Evolutionary conservation across 35 echinoderm and acorn worm species (phyloP).

Genomic region (Anneissia japonica): DNA sequence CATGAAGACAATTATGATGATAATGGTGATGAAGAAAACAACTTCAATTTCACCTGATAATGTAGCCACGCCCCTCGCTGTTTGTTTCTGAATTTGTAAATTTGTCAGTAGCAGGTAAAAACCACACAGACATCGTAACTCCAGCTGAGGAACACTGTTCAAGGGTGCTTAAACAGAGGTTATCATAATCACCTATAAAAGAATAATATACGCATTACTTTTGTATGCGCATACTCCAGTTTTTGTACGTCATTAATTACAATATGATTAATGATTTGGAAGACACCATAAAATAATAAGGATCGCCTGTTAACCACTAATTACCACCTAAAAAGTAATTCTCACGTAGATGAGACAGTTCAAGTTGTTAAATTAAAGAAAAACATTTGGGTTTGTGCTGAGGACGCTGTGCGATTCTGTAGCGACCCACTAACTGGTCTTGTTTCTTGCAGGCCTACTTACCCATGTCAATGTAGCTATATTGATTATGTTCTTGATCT

Average conservation of each 20-base stretch:
- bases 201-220: no score
- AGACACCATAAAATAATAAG: no score
- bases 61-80: conserved; percentile 65
- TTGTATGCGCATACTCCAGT: no score
- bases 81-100: conserved; percentile 47
- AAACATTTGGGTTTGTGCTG: no score
- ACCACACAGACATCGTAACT: conserved; percentile 72
- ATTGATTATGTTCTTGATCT: not conserved
- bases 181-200: conserved; percentile 51
- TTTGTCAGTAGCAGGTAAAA: conserved; percentile 35
- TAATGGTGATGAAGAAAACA: not conserved
- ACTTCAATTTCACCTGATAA: conserved; percentile 49
- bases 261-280: no score
- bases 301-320: no score
- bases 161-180: conserved; percentile 52
- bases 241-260: no score
- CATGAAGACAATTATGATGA: not conserved
- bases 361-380: no score
- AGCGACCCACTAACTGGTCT: no score
- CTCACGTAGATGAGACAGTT: no score
- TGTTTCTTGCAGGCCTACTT: not conserved
- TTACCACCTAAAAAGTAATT: no score
- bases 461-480: not conserved
- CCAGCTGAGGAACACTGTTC: conserved; percentile 48
- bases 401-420: no score